Conservation (phyloP, 2,113 vertebrate species). For the Lamprologus lemairii region DNA sequence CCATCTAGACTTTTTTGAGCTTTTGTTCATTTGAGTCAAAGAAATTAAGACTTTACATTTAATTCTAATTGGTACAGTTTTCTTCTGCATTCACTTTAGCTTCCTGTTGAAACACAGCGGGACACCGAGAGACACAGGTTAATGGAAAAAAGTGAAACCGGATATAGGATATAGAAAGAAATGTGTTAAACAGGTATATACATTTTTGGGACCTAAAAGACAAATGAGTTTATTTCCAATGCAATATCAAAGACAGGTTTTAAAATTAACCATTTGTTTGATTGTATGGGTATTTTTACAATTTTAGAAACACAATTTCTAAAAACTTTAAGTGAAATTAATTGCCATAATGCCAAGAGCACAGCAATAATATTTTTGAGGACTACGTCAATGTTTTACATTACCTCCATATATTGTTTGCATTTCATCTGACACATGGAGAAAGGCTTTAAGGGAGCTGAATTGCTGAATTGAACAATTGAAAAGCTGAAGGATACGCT, state of each 20-base stretch:
- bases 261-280: neutral
- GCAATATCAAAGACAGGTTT: neutral
- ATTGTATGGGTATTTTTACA: neutral
- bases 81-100: neutral
- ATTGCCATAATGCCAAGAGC: neutral
- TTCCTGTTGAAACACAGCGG: neutral
- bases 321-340: neutral
- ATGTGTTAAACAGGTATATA: neutral
- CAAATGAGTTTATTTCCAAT: neutral
- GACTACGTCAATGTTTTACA: neutral
- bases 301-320: neutral
- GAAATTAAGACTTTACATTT: neutral
- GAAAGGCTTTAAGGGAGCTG: neutral
- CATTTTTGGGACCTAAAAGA: neutral
- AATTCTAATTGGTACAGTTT: neutral
- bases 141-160: neutral
- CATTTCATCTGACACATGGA: neutral
- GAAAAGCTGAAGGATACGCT: too few relatives aligned
- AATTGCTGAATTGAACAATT: neutral
- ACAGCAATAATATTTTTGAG: neutral
- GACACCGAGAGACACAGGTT: neutral
- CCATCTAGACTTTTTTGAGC: neutral
- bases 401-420: neutral
- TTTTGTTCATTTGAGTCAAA: constrained; percentile 21
- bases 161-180: neutral